Evolutionary conservation across 2,888 invertebrate genomes (phyloP).

Genomic region (Anticlea derivata): DNA sequence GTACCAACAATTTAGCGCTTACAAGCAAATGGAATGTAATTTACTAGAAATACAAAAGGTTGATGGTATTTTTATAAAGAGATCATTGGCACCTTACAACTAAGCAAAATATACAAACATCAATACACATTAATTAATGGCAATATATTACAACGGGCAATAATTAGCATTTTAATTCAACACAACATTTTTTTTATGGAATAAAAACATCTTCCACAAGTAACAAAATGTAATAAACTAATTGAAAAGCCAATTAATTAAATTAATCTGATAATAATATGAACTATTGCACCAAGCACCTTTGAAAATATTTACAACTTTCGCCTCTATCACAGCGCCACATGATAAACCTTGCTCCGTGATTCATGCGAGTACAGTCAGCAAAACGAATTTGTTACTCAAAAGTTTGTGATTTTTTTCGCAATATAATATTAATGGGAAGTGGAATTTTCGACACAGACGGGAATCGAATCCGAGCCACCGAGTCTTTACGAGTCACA

Average conservation of each 20-base stretch:
- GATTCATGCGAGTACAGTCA: too few species aligned
- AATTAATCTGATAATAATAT: background rate
- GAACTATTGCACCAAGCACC: conserved; percentile 10
- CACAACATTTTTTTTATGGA: too few species aligned
- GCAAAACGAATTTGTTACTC: too few species aligned
- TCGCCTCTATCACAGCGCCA: background rate
- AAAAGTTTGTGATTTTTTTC: too few species aligned
- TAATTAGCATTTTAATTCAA: conserved; percentile 22
- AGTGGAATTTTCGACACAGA: too few species aligned
- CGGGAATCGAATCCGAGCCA: too few species aligned
- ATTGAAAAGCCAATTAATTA: too few species aligned
- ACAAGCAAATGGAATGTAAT: conserved; percentile 69
- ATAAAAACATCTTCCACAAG: too few species aligned
- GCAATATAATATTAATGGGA: too few species aligned
- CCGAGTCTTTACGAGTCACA: too few species aligned
- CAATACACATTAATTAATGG: conserved; percentile 37
- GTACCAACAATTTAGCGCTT: conserved; percentile 51
- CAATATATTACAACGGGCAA: conserved; percentile 39
- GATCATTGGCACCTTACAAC: conserved; percentile 31
- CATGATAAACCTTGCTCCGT: too few species aligned
- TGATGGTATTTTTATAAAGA: conserved; percentile 44
- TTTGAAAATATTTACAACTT: background rate
- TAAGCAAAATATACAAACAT: conserved; percentile 45
- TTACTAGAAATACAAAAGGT: conserved; percentile 48
- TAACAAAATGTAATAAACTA: background rate